Percentiles rank a stretch among this genome's conserved stretches.
These are phyloP conservation scores for Pterocles orientalis DNA, from an alignment of 2,113 vertebrate species.

Conservation along the genomic window DNA sequence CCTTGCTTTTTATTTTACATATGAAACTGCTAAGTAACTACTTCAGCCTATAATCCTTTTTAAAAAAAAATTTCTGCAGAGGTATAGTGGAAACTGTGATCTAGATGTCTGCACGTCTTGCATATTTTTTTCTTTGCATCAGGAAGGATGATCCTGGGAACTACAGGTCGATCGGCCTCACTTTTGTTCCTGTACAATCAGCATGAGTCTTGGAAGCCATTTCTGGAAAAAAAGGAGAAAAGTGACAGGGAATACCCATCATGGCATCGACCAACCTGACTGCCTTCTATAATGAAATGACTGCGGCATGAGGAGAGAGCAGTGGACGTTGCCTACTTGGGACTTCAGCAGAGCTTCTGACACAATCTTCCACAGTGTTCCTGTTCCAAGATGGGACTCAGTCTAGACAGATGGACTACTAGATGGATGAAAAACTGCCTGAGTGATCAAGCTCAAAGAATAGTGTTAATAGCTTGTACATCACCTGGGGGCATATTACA, in stretches of 20 bases:
- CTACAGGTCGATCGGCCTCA: neutral
- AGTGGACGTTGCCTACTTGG: neutral
- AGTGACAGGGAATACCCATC: neutral
- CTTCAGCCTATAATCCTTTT: neutral
- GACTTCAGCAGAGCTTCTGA: neutral
- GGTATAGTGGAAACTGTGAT: neutral
- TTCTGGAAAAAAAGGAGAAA: neutral
- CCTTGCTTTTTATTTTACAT: neutral
- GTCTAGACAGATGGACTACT: neutral
- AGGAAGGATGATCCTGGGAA: neutral
- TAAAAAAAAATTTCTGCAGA: neutral
- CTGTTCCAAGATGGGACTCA: neutral
- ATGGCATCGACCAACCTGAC: neutral
- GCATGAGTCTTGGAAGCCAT: neutral
- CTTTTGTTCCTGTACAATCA: neutral
- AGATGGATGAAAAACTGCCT: neutral
- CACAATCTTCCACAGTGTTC: neutral
- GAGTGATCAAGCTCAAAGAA: neutral
- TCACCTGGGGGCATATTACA: neutral
- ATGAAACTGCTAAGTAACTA: neutral
- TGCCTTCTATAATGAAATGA: neutral
- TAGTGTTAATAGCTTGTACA: neutral
- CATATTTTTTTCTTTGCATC: neutral
- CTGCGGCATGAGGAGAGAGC: neutral
- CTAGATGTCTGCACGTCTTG: neutral